Conservation (phyloP, 2,888 invertebrate genomes). For the Agriotes lineatus region DNA sequence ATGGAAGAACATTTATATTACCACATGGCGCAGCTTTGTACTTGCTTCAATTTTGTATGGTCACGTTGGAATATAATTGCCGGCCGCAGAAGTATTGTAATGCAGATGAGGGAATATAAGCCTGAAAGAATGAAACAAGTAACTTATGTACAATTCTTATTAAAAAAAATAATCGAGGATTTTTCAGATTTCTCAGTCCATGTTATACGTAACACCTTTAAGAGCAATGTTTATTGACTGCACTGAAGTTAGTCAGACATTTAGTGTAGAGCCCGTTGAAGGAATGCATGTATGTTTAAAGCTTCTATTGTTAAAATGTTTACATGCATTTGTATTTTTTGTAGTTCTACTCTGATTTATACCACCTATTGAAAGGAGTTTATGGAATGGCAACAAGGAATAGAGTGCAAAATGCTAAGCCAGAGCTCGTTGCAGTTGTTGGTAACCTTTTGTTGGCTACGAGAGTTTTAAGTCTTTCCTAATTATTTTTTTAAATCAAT, state of each 20-base stretch:
- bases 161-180: too few relatives aligned
- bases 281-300: slow-evolving; percentile 65
- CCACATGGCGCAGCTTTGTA: slow-evolving; percentile 81
- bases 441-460: slow-evolving; percentile 72
- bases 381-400: slow-evolving; percentile 73
- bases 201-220: slow-evolving; percentile 76
- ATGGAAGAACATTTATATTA: slow-evolving; percentile 82
- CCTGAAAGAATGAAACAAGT: slow-evolving; percentile 66
- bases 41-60: slow-evolving; percentile 85
- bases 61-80: slow-evolving; percentile 75
- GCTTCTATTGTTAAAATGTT: too few relatives aligned
- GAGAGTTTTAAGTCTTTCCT: slow-evolving; percentile 76
- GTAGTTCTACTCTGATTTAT: slow-evolving; percentile 82
- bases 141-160: slow-evolving; percentile 3
- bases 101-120: slow-evolving; percentile 75
- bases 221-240: slow-evolving; percentile 77
- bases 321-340: too few relatives aligned
- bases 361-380: slow-evolving; percentile 76
- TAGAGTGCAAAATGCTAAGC: slow-evolving; percentile 70
- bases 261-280: slow-evolving; percentile 67
- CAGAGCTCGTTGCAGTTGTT: slow-evolving; percentile 72
- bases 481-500: slow-evolving; percentile 48
- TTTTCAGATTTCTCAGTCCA: slow-evolving; percentile 55
- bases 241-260: slow-evolving; percentile 81
- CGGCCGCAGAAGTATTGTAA: slow-evolving; percentile 72